Base-by-base conservation (phyloP, 2,113 vertebrate species). In the Chlorodrepanis virens region DNA sequence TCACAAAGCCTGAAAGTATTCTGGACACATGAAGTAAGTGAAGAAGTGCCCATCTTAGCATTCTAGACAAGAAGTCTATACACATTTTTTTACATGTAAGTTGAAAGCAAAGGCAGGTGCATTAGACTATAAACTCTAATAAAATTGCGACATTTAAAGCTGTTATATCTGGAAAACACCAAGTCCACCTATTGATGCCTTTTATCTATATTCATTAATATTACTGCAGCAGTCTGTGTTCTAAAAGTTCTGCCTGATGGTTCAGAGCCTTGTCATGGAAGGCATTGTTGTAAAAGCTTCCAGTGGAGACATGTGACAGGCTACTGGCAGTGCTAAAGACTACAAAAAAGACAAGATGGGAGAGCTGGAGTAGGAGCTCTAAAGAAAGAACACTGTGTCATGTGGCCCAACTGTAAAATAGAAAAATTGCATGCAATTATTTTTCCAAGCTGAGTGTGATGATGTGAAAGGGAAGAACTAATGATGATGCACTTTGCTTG, bases 351-450 rank as follows among this genome's bases (percentile, higher is more conserved):
- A 70, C 80, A 94, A 96, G 96, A 98, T 97, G 93, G 94, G 94
- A 96, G 85, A 96, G 96, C 90, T 78, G 79, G 75, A 86, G n/a
- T 49, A 67, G 59, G 25, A 95, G 76, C 87, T 97, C 80, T 92
- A 72, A 97, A 94, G 83, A 94, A 96, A 97, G 97, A 97, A 94
- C 89, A 97, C 85, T 94, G 96, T 98, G 97, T 98, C 97, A 97
- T 98, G 98, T 98, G 97, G 97, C 91, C 97, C 97, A 97, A 98
- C 97, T 97, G 95, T 91, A 98, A 98, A 98, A 98, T 97, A 98
- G 98, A 98, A 98, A 98, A 98, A 98, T 98, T 98, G 98, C 97
- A 96, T 98, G 98, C 97, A 98, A 98, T 98, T 98, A 98, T 98
- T 98, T 97, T 97, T 91, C 91, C 96, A 96, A 95, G 97, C 97